phyloP scores from a whole-genome alignment of 1,140 invertebrate genomes.

The Diprion similis region DNA sequence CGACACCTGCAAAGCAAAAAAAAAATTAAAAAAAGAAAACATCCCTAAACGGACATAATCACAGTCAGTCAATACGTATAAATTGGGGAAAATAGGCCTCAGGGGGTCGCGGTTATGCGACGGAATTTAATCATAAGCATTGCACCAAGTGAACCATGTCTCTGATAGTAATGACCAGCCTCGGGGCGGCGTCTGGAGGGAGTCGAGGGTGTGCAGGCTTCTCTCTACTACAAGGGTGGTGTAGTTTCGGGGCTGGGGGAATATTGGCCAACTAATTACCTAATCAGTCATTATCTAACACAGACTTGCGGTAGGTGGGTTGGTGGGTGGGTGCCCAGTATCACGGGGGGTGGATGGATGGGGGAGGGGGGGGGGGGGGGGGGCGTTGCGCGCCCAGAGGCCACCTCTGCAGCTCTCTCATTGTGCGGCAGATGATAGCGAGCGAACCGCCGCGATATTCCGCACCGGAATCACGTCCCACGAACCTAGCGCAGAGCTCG shows the following conservation, averaged over 20 bases:
- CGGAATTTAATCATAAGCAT: not conserved
- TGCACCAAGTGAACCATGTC: not conserved
- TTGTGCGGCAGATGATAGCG: not conserved
- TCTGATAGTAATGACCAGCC: slow-evolving; percentile 5
- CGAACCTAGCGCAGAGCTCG: too few species aligned
- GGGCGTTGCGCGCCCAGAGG: not conserved
- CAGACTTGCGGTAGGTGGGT: slow-evolving; percentile 28
- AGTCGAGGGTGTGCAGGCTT: not conserved
- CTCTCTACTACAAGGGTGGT: not conserved
- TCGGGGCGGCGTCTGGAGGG: not conserved
- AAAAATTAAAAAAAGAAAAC: too few species aligned
- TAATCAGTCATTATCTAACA: slow-evolving; percentile 50
- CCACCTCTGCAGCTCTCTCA: not conserved
- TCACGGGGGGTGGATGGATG: slow-evolving; percentile 17
- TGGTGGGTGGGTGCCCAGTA: slow-evolving; percentile 30
- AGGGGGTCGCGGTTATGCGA: not conserved
- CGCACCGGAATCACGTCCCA: too few species aligned
- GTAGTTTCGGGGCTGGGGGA: slow-evolving; percentile 19
- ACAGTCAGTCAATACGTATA: too few species aligned
- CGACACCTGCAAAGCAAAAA: too few species aligned
- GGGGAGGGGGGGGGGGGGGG: slow-evolving; percentile 17
- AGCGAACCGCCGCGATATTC: not conserved
- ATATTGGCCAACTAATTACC: slow-evolving; percentile 52
- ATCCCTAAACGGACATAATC: too few species aligned
- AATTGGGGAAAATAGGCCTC: not conserved